Conservation (phyloP, 2,113 vertebrate genomes). For the Urocitellus parryii region DNA sequence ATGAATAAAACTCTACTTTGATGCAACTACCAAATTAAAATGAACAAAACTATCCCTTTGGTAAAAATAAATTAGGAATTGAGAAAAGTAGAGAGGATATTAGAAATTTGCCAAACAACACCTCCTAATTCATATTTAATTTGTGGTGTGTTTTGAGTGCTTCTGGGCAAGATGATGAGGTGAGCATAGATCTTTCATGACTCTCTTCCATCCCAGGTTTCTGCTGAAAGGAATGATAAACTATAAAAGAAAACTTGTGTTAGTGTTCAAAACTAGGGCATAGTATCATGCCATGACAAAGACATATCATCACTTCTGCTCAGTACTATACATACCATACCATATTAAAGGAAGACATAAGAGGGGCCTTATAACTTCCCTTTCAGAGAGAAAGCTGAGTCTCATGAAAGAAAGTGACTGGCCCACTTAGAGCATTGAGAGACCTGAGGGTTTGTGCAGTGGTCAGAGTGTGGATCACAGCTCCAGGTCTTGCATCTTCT, state of each 20-base stretch:
- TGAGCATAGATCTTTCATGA: background rate
- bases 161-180: background rate
- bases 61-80: background rate
- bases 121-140: background rate
- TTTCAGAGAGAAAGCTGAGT: background rate
- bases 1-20: slow-evolving; percentile 1
- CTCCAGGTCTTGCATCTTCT: background rate
- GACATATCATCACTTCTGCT: background rate
- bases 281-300: background rate
- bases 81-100: background rate
- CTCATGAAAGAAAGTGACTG: background rate
- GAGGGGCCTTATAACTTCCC: background rate
- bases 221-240: background rate
- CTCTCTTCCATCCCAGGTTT: background rate
- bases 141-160: background rate
- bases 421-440: background rate
- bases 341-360: background rate
- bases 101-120: slow-evolving; percentile 33
- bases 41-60: background rate
- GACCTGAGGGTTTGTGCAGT: background rate
- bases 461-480: background rate
- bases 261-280: background rate
- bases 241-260: background rate
- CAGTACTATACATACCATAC: background rate
- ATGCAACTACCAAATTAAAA: slow-evolving; percentile 24